Percentiles rank a stretch among this genome's conserved stretches.
These are phyloP conservation scores for Smutsia gigantea DNA, from an alignment of 2,797 vertebrate species.

Conservation along the genomic window DNA sequence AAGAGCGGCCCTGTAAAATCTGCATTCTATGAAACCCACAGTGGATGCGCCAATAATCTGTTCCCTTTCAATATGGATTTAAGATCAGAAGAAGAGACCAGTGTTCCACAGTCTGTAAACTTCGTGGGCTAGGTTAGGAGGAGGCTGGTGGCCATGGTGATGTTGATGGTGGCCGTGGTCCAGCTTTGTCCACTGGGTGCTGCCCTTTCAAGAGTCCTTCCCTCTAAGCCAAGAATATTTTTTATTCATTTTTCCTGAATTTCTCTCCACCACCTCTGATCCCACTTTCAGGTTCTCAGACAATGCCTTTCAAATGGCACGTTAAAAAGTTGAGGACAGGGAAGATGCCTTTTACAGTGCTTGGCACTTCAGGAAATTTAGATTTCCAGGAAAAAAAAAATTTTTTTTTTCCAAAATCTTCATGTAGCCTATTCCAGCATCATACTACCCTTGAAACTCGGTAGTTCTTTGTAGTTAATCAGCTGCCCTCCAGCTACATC, in stretches of 20 bases:
- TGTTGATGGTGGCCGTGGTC: neutral
- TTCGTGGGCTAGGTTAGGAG: neutral
- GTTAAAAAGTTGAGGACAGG: neutral
- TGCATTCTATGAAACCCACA: neutral
- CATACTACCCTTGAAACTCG: neutral
- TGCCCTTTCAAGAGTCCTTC: neutral
- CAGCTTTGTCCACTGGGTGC: neutral
- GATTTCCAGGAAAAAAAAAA: neutral
- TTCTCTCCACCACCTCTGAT: neutral
- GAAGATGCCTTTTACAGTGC: neutral
- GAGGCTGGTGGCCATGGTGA: neutral
- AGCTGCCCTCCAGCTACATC: neutral
- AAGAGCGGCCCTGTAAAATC: neutral
- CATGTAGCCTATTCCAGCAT: neutral
- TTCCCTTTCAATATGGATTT: neutral
- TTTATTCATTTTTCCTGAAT: neutral
- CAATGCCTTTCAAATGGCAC: neutral
- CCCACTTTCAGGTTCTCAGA: neutral
- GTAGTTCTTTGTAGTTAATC: slow-evolving; percentile 12
- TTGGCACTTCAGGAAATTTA: neutral
- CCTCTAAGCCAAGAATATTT: neutral
- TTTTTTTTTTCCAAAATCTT: neutral
- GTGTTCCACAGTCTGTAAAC: neutral
- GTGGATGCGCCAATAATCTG: neutral
- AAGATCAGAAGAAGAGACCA: neutral